Conservation (phyloP, 2,113 vertebrate genomes). For the Delphinapterus leucas region DNA sequence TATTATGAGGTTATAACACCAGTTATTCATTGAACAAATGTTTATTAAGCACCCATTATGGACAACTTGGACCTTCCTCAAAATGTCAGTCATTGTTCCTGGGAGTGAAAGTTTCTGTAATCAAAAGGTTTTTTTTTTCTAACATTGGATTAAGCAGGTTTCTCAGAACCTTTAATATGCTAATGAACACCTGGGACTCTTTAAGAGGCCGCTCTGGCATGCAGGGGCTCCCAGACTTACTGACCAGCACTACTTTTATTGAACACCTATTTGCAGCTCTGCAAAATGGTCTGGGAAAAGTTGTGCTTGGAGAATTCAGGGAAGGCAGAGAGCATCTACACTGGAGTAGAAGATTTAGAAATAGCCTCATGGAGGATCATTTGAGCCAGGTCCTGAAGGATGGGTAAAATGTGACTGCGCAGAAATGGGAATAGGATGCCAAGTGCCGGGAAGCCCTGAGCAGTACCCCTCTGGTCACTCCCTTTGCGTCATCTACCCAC, state of each 20-base stretch:
- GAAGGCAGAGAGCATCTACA: neutral
- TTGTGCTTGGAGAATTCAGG: neutral
- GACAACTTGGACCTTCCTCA: neutral
- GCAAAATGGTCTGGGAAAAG: neutral
- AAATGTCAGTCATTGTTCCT: neutral
- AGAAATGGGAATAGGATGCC: neutral
- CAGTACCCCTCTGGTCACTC: neutral
- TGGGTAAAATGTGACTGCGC: neutral
- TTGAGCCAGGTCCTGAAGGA: neutral
- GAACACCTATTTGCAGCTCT: neutral
- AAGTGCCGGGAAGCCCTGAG: neutral
- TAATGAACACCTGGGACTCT: neutral
- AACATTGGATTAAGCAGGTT: neutral
- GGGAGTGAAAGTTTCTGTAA: neutral
- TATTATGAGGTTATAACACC: neutral
- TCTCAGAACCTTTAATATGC: neutral
- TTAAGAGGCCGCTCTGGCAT: neutral
- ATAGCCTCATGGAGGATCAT: neutral
- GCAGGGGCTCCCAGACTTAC: neutral
- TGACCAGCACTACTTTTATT: neutral
- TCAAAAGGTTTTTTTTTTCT: neutral
- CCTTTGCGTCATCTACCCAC: neutral
- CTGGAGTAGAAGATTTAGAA: neutral
- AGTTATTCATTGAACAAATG: neutral
- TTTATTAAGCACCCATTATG: neutral